Base-by-base conservation (phyloP, 2,113 vertebrate genomes). In the Hyla sarda region DNA sequence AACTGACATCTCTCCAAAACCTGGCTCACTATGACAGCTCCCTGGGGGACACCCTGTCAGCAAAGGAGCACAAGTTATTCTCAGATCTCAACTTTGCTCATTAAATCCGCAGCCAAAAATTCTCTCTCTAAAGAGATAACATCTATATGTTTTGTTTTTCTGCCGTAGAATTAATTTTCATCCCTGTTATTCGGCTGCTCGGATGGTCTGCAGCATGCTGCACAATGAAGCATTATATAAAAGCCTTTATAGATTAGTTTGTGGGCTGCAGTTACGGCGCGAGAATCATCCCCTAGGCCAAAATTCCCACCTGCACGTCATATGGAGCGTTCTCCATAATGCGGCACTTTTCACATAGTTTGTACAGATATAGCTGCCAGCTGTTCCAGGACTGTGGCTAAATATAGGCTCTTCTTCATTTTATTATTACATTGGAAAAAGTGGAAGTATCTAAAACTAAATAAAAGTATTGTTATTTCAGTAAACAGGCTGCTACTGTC, bases 231-330 rank as follows among this genome's bases (percentile, higher is more conserved):
- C n/a, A 47, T 48, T 71, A 21, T 12, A 69, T 69, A 69, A 69
- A n/a, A 34, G 17, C 65, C 65, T 21, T 69, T 34, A 5, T 19
- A 23, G 34, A 71, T 11, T 74, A 45, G 10, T 21, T 45, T 74
- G 72, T 74, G 72, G 41, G 48, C 28, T 25, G 41, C 72, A 74
- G 19, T 25, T 48, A 14, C 41, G n/a, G 14, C 32, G 19, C 16
- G 6, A 45, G 8, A 47, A 7, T 73, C 37, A 45, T 73, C 34
- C 75, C 30, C 75, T 14, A 14, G 76, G 76, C 28, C 28, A 79
- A 79, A 79, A 23, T 45, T 54, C 30, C 11, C 76, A 37, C 76
- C 76, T 79, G 76, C 52, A 79, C 30, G 37, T 79, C 76, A 56
- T 17, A 56, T 58, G 32, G 19, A 37, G 12, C 21, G 1, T 3